Evolutionary conservation across 2,113 vertebrate genomes (phyloP).

Genomic region (Nerophis lumbriciformis): DNA sequence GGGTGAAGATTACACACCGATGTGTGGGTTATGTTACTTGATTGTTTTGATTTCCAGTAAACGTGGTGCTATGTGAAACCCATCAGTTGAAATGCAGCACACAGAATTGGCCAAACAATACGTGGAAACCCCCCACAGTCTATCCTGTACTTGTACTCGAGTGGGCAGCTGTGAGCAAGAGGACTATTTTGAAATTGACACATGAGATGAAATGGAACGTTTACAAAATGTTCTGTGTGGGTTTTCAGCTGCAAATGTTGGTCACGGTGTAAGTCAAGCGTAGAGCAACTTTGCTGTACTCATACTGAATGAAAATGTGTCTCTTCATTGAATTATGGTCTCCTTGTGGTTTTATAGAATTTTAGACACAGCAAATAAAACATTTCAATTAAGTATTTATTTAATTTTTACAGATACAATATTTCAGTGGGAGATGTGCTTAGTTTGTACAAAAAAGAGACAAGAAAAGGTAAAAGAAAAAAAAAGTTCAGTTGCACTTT

Average conservation of each 20-base stretch:
- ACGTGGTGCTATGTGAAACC: not conserved
- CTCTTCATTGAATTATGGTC: no score
- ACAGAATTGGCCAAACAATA: not conserved
- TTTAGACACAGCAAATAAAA: no score
- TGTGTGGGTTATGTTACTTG: not conserved
- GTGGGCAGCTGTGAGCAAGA: slow-evolving; percentile 30
- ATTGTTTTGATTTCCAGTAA: not conserved
- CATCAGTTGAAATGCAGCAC: not conserved
- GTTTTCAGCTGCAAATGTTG: slow-evolving; percentile 3
- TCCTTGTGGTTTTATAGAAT: no score
- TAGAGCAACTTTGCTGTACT: no score
- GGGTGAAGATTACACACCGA: not conserved
- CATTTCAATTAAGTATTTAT: no score
- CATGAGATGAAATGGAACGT: slow-evolving; percentile 23
- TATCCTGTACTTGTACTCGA: not conserved
- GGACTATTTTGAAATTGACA: not conserved
- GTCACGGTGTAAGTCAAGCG: slow-evolving; percentile 36
- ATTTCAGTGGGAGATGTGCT: no score
- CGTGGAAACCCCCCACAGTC: slow-evolving; percentile 18
- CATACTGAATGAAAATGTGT: no score
- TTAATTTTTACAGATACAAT: no score
- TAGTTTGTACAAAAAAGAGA: no score
- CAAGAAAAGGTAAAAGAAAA: no score
- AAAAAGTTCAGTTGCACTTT: no score
- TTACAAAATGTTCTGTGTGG: slow-evolving; percentile 19